Percentiles rank a stretch among this genome's conserved stretches.
These are phyloP conservation scores for Probosciger aterrimus DNA, from an alignment of 2,113 vertebrate genomes.

Conservation along the genomic window DNA sequence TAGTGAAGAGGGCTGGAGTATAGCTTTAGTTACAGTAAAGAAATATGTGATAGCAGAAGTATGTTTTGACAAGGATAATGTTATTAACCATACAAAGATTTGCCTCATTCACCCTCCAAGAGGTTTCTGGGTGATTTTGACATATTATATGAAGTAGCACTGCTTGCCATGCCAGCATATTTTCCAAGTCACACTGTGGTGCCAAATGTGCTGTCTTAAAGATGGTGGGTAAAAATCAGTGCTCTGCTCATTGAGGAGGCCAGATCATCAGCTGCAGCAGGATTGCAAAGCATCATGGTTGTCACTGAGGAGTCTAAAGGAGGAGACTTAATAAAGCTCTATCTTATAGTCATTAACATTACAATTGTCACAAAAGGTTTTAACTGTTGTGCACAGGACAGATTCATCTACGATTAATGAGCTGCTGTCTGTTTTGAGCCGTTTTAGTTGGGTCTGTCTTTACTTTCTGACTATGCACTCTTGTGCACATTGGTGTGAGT, in stretches of 20 bases:
- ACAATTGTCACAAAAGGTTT: background rate
- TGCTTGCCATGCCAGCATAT: background rate
- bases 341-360: background rate
- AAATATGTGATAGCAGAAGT: constrained; percentile 17
- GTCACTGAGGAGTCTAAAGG: background rate
- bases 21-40: background rate
- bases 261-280: background rate
- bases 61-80: constrained; percentile 6
- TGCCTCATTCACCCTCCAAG: background rate
- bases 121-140: background rate
- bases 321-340: background rate
- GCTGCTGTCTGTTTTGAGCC: background rate
- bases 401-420: background rate
- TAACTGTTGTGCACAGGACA: background rate
- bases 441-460: background rate
- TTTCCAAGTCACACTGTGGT: background rate
- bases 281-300: background rate
- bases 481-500: background rate
- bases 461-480: background rate
- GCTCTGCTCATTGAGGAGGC: background rate
- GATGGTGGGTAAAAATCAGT: background rate
- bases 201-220: background rate
- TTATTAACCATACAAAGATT: background rate
- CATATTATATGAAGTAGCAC: background rate
- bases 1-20: background rate